Base-by-base conservation (phyloP, 2,797 vertebrate species). In the Sebastes iracundus region DNA sequence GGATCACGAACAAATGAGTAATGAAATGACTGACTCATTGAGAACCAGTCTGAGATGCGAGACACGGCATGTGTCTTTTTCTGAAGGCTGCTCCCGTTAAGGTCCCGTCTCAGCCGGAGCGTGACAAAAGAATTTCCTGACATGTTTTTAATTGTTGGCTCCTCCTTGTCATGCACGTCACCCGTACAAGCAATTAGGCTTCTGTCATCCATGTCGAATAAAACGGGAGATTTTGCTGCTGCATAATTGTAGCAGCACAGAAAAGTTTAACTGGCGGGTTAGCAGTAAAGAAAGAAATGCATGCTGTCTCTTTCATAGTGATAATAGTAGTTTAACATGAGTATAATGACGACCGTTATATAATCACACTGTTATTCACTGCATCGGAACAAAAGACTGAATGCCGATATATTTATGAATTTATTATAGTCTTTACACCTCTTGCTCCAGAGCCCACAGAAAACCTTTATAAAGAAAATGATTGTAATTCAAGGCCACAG, bases 401-500 rank as follows among this genome's bases (percentile, higher is more conserved):
- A 77, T 83, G 77, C 33, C 32, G 81, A 87, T 91, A 89, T 89
- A 87, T 90, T 92, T 88, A 86, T 79, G 78, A 87, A 92, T 94
- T 88, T 93, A 92, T 93, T 92, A 72, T 92, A 85, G 90, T 84
- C 60, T 86, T 91, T 91, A 92, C 84, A 63, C 75, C 70, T 68
- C 63, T 82, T 73, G 79, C 80, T 84, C 83, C 87, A 53, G 72
- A 92, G 77, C 81, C 83, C 69, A 87, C 90, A 90, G 81, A 81
- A 87, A 89, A 82, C 46, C 59, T 6, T 87, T 81, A 82, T 72
- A 87, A 90, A 89, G 84, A 94, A 61, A 91, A 81, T 82, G 77
- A 87, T 92, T 89, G 92, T 90, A 86, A 94, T 90, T 92, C 91
- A 94, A 95, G 95, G 94, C 94, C 93, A 95, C 93, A 90, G 90